Conservation (phyloP, 2,888 invertebrate genomes). For the Hirtodrosophila alboralis region DNA sequence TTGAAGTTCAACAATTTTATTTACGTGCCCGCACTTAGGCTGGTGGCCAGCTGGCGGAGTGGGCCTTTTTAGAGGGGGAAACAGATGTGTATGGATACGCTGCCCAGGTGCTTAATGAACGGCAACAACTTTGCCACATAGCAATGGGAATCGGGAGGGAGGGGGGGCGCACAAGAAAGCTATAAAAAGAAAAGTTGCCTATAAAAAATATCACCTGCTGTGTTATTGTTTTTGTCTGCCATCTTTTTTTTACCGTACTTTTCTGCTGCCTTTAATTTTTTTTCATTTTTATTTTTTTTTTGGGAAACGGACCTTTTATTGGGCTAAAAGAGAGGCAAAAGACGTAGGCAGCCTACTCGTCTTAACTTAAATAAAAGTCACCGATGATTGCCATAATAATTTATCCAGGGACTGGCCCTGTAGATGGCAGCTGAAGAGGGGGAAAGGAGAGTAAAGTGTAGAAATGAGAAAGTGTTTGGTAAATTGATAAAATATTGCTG, state of each 20-base stretch:
- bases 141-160: too few relatives aligned
- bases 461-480: constrained; percentile 44
- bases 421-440: background rate
- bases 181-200: constrained; percentile 57
- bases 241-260: constrained; percentile 14
- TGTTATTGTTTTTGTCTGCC: constrained; percentile 66
- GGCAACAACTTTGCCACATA: constrained; percentile 26
- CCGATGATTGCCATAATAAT: constrained; percentile 77
- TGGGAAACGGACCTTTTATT: constrained; percentile 21
- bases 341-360: constrained; percentile 23
- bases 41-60: background rate
- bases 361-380: constrained; percentile 72
- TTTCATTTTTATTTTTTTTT: constrained; percentile 1
- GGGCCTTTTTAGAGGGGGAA: background rate
- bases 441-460: constrained; percentile 3
- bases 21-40: constrained; percentile 28
- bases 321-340: background rate
- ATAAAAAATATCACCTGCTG: constrained; percentile 75
- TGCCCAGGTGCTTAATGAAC: constrained; percentile 60
- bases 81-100: background rate
- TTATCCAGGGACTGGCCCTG: constrained; percentile 45
- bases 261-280: constrained; percentile 9
- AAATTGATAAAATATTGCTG: constrained; percentile 75
- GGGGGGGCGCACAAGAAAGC: constrained; percentile 44
- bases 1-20: constrained; percentile 53